Percentiles rank a stretch among this genome's conserved stretches.
Evolutionary conservation across 2,113 vertebrate genomes (phyloP).

Genomic region (Pardalotus punctatus): DNA sequence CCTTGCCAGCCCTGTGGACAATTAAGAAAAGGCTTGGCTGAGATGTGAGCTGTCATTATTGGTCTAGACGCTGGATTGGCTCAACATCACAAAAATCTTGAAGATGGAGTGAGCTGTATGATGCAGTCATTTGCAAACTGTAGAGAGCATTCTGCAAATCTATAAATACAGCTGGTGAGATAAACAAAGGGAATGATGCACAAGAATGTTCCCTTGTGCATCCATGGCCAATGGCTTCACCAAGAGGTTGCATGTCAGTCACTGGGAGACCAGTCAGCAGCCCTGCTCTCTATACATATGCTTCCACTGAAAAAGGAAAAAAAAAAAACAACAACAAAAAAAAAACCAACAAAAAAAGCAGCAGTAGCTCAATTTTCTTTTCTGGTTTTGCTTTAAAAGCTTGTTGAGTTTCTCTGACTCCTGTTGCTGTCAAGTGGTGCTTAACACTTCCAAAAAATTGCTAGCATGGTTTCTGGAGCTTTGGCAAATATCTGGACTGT

Average conservation of each 20-base stretch:
- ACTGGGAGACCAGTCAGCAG: neutral
- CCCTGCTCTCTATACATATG: neutral
- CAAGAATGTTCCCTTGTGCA: neutral
- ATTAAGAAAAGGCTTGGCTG: constrained; percentile 70
- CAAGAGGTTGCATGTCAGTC: neutral
- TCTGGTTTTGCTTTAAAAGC: constrained; percentile 4
- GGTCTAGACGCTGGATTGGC: constrained; percentile 54
- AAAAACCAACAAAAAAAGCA: no score
- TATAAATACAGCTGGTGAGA: neutral
- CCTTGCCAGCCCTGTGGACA: constrained; percentile 62
- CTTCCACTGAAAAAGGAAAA: neutral
- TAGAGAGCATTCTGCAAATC: neutral
- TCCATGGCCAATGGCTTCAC: neutral
- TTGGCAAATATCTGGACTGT: neutral
- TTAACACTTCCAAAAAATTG: neutral
- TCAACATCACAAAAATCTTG: constrained; percentile 52
- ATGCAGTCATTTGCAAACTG: neutral
- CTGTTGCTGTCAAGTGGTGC: neutral
- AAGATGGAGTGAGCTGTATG: neutral
- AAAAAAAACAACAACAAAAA: no score
- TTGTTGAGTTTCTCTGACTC: neutral
- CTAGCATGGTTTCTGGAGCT: neutral
- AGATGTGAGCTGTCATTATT: constrained; percentile 64
- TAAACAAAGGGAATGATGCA: neutral
- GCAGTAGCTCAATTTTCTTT: neutral